Evolutionary conservation across 2,113 vertebrate species (phyloP).

Genomic region (Piprites chloris): DNA sequence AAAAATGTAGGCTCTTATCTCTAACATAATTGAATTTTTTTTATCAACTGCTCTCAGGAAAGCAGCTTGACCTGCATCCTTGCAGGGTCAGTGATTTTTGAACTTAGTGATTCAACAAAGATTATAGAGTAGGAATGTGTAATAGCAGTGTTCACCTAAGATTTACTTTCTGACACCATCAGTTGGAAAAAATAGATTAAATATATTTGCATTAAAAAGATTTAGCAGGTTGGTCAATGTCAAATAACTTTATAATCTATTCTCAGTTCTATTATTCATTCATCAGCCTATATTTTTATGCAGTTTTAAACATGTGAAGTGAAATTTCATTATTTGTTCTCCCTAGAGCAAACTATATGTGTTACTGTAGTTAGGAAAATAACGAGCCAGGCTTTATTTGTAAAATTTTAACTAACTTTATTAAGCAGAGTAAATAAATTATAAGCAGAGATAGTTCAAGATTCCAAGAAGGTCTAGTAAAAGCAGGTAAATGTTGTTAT

Average conservation of each 20-base stretch:
- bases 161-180: background rate
- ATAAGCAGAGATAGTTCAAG: background rate
- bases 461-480: background rate
- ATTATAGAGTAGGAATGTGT: background rate
- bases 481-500: background rate
- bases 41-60: background rate
- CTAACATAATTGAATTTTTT: background rate
- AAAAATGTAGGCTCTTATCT: background rate
- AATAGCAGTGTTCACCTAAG: background rate
- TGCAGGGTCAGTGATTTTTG: background rate
- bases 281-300: background rate
- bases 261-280: background rate
- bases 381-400: background rate
- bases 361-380: background rate
- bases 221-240: background rate
- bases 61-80: background rate
- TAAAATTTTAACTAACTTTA: background rate
- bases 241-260: background rate
- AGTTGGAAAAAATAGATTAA: background rate
- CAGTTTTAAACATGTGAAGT: background rate
- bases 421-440: background rate
- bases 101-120: slow-evolving; percentile 10
- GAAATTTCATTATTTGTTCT: background rate
- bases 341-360: background rate
- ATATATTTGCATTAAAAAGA: background rate